A percentile compares a stretch with the other conserved stretches of the same genome.
Evolutionary conservation across 2,113 vertebrate species (phyloP).

Genomic region (Zapornia atra): DNA sequence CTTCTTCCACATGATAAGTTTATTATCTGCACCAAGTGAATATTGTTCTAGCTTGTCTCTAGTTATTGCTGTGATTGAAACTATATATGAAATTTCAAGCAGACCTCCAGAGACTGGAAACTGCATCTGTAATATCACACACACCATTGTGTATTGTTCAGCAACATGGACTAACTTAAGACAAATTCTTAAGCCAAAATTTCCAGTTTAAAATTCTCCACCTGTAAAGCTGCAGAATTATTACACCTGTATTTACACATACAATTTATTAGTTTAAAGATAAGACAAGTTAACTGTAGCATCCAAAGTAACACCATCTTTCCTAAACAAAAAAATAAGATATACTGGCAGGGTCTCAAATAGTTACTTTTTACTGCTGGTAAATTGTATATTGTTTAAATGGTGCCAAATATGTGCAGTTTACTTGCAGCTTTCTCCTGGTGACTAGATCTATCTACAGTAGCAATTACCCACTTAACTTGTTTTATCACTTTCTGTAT

Average conservation of each 20-base stretch:
- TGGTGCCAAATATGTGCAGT: neutral
- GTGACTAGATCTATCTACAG: neutral
- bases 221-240: neutral
- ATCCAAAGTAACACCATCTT: neutral
- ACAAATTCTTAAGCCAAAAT: neutral
- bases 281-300: neutral
- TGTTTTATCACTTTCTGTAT: neutral
- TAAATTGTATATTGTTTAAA: neutral
- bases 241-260: neutral
- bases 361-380: neutral
- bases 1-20: neutral
- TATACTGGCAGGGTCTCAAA: neutral
- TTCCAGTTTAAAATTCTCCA: neutral
- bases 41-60: neutral
- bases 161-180: neutral
- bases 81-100: neutral
- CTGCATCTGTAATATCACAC: neutral
- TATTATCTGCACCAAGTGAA: neutral
- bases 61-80: neutral
- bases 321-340: neutral
- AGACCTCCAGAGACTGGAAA: neutral
- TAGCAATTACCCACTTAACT: neutral
- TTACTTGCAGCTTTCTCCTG: neutral
- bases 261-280: neutral
- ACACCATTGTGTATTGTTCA: neutral